phyloP scores from a whole-genome alignment of 1,140 invertebrate genomes.

The Eumeta japonica region DNA sequence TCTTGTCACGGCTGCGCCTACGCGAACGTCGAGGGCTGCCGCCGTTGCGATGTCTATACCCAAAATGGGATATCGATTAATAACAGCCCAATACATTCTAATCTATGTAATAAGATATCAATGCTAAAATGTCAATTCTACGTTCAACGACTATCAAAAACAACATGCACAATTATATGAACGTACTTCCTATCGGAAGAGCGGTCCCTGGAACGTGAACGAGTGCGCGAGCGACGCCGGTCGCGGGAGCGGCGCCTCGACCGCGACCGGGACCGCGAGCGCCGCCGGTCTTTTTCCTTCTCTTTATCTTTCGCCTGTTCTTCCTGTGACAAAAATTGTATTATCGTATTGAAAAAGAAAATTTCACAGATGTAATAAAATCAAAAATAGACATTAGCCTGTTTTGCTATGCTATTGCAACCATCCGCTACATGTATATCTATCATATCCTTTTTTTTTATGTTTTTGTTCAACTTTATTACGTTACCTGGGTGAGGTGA shows the following conservation, averaged over 20 bases:
- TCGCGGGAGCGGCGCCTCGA: conserved; percentile 33
- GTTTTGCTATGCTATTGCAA: no score
- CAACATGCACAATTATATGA: no score
- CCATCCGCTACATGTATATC: no score
- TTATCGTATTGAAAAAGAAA: neutral
- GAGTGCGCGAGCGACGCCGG: conserved; percentile 24
- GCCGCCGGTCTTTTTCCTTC: conserved; percentile 41
- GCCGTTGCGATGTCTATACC: conserved; percentile 35
- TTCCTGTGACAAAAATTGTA: conserved; percentile 17
- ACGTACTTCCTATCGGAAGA: conserved; percentile 39
- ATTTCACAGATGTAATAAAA: no score
- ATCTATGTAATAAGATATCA: neutral
- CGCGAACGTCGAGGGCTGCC: conserved; percentile 40
- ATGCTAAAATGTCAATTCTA: conserved; percentile 3
- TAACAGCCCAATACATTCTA: no score
- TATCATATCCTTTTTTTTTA: no score
- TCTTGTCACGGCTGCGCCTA: conserved; percentile 30
- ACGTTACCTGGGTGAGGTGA: no score
- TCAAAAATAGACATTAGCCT: no score
- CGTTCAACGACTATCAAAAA: no score
- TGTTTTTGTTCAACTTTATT: no score
- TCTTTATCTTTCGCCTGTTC: conserved; percentile 41
- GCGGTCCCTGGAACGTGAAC: conserved; percentile 24
- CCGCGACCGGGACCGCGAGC: conserved; percentile 33
- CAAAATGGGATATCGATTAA: no score